These are phyloP conservation scores for Acanthosoma haemorrhoidale DNA, from an alignment of 2,888 invertebrate genomes.

Conservation along the genomic window DNA sequence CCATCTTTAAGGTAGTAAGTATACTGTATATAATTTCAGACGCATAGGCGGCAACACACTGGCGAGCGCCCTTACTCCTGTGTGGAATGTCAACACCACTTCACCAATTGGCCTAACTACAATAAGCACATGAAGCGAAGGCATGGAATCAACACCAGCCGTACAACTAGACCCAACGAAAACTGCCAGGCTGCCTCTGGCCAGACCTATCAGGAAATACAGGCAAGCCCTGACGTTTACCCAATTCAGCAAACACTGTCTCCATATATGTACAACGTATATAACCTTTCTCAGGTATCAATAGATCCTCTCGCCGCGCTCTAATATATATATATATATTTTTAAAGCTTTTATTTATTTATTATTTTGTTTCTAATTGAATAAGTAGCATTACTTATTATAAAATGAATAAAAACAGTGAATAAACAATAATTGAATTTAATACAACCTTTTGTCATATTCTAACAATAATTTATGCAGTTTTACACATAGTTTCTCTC, in stretches of 20 bases:
- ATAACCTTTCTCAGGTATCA: slow-evolving; percentile 31
- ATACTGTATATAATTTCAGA: slow-evolving; percentile 45
- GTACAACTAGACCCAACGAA: slow-evolving; percentile 29
- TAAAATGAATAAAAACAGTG: too few species aligned
- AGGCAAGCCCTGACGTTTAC: neutral
- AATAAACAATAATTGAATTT: too few species aligned
- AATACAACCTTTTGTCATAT: too few species aligned
- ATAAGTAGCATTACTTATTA: too few species aligned
- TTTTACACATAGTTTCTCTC: too few species aligned
- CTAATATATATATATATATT: neutral
- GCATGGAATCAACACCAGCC: slow-evolving; percentile 48
- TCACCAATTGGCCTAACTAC: slow-evolving; percentile 77
- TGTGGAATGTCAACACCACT: slow-evolving; percentile 64
- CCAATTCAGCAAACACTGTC: neutral
- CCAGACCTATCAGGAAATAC: slow-evolving; percentile 1
- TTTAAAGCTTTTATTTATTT: neutral
- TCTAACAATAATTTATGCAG: too few species aligned
- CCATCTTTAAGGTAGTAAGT: too few species aligned
- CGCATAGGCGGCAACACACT: slow-evolving; percentile 66
- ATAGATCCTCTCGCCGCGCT: slow-evolving; percentile 21
- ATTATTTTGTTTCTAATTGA: too few species aligned
- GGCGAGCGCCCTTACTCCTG: slow-evolving; percentile 67
- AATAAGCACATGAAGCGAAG: slow-evolving; percentile 76
- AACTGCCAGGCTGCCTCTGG: neutral
- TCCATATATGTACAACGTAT: slow-evolving; percentile 30